Evolutionary conservation across 2,797 vertebrate species (phyloP), one percentile per base, ranked within the genome.

Genomic region (Sebastes aleutianus): DNA sequence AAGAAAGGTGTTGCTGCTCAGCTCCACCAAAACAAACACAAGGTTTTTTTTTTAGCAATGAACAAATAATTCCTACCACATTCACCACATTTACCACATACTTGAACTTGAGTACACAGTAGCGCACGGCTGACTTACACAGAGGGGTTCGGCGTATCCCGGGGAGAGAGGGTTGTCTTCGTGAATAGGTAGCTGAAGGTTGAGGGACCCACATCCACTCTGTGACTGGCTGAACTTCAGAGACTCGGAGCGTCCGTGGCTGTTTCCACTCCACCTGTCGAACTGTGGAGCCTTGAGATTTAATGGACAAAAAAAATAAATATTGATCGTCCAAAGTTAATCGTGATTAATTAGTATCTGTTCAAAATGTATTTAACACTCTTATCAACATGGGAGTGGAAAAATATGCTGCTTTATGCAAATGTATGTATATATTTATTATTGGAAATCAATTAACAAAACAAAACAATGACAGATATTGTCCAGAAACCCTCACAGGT

Each of bases 71-170:
- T 64, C 24, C 47, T 36, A 31, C 50, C 36, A 63, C n/a, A 67
- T 82, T 74, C 26, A 54, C 53, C 73, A 47, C 39, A 71, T 1
- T 74, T 43, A 54, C 53, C 75, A 47, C 39, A 70, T 1, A 68
- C 43, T 62, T 76, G 29, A 73, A 74, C 36, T 13, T 27, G 12
- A 71, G 70, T 73, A 8, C 18, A 50, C 47, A 12, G 47, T 18
- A 72, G 69, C 39, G 10, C 29, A 47, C 13, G n/a, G 71, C 70
- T 74, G 32, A 95, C 98, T 97, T 91, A 99, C 98, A 1, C 94
- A 96, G 36, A 94, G 91, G 27, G 96, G 96, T 70, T 96, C 95
- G 2, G 94, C 67, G 64, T 96, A 96, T 79, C 96, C 97, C 0
- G 96, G 95, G 32, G 95, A 96, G 26, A 95, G 70, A 4, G 90